A percentile compares a stretch with the other conserved stretches of the same genome.
Conservation (phyloP, 2,113 vertebrate genomes). For the Gymnogyps californianus region DNA sequence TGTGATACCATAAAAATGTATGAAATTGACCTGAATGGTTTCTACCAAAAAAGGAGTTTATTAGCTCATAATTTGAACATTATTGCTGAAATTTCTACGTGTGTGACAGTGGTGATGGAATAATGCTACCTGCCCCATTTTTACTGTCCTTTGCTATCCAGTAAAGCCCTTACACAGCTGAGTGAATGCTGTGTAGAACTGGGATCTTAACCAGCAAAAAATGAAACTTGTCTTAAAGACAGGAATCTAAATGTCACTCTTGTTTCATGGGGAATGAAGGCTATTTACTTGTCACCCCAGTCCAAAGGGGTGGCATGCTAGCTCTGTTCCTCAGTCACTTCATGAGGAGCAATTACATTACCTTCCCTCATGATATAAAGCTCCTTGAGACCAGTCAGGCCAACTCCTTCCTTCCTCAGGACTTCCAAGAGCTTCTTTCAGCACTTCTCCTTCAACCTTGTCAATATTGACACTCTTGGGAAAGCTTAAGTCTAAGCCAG, state of each 20-base stretch:
- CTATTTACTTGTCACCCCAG: background rate
- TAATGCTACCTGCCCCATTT: background rate
- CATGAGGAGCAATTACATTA: no score
- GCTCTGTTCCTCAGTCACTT: no score
- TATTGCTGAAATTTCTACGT: background rate
- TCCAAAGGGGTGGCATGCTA: no score
- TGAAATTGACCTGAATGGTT: background rate
- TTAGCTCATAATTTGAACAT: background rate
- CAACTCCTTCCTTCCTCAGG: no score
- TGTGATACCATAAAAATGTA: background rate
- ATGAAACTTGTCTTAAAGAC: background rate
- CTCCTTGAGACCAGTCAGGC: no score
- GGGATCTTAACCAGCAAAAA: background rate
- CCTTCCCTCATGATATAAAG: no score
- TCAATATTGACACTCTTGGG: background rate
- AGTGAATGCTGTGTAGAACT: background rate
- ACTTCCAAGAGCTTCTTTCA: no score
- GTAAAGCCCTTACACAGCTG: background rate
- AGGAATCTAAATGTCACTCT: background rate
- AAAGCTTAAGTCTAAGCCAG: background rate
- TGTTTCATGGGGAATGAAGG: background rate
- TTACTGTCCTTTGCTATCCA: background rate
- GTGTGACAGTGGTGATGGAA: background rate
- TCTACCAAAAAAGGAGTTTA: background rate
- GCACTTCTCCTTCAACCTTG: no score